Percentiles rank a stretch among this genome's conserved stretches.
Evolutionary conservation across 2,113 vertebrate species (phyloP).

Genomic region (Cheilinus undulatus): DNA sequence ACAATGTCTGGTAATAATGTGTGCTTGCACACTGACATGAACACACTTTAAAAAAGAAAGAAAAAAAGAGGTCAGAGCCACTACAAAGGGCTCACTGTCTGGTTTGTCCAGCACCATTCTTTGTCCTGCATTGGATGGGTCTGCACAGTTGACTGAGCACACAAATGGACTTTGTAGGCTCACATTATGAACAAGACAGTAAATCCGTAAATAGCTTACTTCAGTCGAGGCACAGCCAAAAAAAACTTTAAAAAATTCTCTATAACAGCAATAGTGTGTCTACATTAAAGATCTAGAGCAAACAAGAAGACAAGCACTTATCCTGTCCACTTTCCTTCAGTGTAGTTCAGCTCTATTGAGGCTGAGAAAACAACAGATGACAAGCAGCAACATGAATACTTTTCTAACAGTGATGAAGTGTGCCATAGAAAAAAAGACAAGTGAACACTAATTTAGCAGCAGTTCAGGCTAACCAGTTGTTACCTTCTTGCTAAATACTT

Average conservation of each 20-base stretch:
- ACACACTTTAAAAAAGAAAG: slow-evolving; percentile 3
- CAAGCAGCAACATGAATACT: slow-evolving; percentile 12
- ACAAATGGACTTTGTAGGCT: slow-evolving; percentile 69
- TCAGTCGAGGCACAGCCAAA: slow-evolving; percentile 14
- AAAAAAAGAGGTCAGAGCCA: slow-evolving; percentile 42
- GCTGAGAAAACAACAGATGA: slow-evolving; percentile 1
- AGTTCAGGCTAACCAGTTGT: neutral
- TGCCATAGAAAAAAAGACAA: neutral
- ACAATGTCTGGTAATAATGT: slow-evolving; percentile 25
- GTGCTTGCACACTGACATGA: slow-evolving; percentile 19
- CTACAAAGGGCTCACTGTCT: slow-evolving; percentile 68
- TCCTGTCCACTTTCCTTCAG: slow-evolving; percentile 11
- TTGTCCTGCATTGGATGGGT: slow-evolving; percentile 61
- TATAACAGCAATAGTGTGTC: neutral
- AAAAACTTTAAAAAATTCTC: neutral
- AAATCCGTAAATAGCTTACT: slow-evolving; percentile 53
- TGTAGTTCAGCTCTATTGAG: slow-evolving; percentile 4
- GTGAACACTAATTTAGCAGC: slow-evolving; percentile 5
- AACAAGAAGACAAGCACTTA: slow-evolving; percentile 1
- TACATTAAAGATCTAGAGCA: neutral
- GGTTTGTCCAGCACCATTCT: slow-evolving; percentile 57
- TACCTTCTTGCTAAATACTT: slow-evolving; percentile 17
- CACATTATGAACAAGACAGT: slow-evolving; percentile 62
- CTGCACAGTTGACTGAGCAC: slow-evolving; percentile 64
- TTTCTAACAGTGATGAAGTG: neutral